Evolutionary conservation across 2,113 vertebrate species (phyloP), one percentile per base, ranked within the genome.

Genomic region (Origma solitaria): DNA sequence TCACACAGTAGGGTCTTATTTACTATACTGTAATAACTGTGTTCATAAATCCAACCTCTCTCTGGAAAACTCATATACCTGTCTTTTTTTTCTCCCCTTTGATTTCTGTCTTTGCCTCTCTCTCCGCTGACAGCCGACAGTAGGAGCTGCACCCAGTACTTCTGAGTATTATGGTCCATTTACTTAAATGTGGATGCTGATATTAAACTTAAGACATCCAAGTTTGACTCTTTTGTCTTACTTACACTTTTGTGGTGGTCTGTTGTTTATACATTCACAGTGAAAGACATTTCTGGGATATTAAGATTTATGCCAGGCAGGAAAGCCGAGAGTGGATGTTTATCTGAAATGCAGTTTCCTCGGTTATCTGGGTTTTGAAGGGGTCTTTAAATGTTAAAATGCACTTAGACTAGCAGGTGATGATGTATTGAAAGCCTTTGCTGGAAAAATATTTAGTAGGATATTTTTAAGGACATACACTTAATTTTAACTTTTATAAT

Each of bases 11-110:
- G 95, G 86, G 78, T 57, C 66, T 96, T 97, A 90, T 92, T 92
- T 93, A 95, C 83, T 88, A 38, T 91, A 77, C 69, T 73, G 49
- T 95, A 96, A 97, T 96, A 97, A 96, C 92, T 91, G 60, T 94
- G 92, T 95, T 96, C 90, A 73, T 96, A 96, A 97, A 95, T 84
- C 95, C 93, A 95, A 42, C 75, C 61, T 95, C 66, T 80, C 86
- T 87, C 69, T 88, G 64, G 66, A 87, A 94, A 79, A 76, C 50
- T 92, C 81, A 89, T 82, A 94, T 91, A 82, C 64, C 66, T 82
- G 85, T 76, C 73, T 93, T 93, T 72, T 77, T 42, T 51, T 81
- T 85, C 60, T 90, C 31, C 40, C 27, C 22, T 76, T 94, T 77
- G 66, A 82, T 92, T 96, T 82, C 78, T 78, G 65, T 80, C 72